These are phyloP conservation scores for Trachops cirrhosus DNA, from an alignment of 2,797 vertebrate genomes.

Conservation along the genomic window DNA sequence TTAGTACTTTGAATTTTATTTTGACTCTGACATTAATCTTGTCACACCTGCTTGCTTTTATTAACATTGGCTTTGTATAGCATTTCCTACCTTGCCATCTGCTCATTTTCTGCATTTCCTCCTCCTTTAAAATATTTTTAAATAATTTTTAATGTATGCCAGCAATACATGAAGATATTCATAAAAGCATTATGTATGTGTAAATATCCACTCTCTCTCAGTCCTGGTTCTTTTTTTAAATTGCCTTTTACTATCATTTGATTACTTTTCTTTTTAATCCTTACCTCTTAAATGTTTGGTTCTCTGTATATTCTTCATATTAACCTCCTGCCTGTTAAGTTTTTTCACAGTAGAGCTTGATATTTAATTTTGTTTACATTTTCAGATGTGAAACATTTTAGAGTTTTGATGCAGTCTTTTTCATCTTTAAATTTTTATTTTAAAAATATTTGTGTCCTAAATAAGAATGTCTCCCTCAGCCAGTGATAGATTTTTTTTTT, in stretches of 20 bases:
- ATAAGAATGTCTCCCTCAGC: neutral
- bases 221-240: neutral
- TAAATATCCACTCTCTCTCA: neutral
- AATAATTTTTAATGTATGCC: neutral
- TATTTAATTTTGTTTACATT: neutral
- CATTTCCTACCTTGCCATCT: neutral
- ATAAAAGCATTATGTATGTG: neutral
- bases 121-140: conserved; percentile 15
- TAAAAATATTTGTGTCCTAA: neutral
- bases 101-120: neutral
- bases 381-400: neutral
- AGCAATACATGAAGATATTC: neutral
- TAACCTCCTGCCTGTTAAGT: neutral
- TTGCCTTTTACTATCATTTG: neutral
- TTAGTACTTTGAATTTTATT: neutral
- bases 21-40: neutral
- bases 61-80: neutral
- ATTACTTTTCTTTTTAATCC: neutral
- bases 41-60: conserved; percentile 9
- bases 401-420: neutral
- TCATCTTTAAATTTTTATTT: conserved; percentile 7
- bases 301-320: neutral
- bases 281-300: neutral
- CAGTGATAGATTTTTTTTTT: neutral
- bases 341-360: neutral